Conservation (phyloP, 2,888 invertebrate genomes). For the Microctonus aethiopoides region DNA sequence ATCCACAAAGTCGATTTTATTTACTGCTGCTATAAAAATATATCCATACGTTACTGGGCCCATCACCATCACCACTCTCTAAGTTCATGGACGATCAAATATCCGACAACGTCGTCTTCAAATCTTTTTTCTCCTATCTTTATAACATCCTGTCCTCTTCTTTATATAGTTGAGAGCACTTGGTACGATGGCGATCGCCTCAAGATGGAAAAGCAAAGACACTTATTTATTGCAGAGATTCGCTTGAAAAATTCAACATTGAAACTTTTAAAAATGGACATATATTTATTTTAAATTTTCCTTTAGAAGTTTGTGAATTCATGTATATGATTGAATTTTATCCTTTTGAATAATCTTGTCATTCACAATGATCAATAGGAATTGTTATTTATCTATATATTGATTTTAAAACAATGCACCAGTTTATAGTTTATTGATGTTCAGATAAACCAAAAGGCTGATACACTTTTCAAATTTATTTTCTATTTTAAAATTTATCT, state of each 20-base stretch:
- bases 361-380: no score
- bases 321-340: no score
- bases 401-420: no score
- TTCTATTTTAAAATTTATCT: no score
- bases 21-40: conserved; percentile 16
- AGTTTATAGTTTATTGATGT: no score
- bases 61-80: background rate
- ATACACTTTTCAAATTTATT: no score
- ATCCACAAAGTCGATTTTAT: conserved; percentile 19
- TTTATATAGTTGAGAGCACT: background rate
- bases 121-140: background rate
- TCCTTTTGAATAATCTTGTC: no score
- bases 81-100: conserved; percentile 23
- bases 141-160: background rate
- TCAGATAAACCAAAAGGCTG: no score
- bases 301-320: no score
- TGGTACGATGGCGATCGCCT: background rate
- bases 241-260: background rate
- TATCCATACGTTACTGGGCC: background rate
- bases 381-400: no score
- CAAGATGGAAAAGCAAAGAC: background rate
- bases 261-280: background rate
- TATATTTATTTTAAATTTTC: background rate
- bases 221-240: background rate
- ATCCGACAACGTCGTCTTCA: conserved; percentile 24